Percentiles rank a stretch among this genome's conserved stretches.
Conservation (phyloP, 2,113 vertebrate species). For the Cyanoliseus patagonus region DNA sequence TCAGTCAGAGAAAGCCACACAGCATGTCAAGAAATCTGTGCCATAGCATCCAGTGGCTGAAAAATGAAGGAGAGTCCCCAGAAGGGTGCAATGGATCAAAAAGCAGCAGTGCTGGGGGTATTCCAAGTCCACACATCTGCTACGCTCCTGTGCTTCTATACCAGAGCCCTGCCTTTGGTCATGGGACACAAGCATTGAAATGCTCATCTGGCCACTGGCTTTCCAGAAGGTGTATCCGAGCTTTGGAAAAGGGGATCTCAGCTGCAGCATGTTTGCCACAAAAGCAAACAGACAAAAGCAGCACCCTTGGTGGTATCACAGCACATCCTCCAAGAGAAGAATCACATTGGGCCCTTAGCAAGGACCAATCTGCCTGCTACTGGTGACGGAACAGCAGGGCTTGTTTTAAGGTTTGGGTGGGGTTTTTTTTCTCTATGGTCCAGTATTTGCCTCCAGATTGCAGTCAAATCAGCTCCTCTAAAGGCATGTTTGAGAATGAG, state of each 20-base stretch:
- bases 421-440: background rate
- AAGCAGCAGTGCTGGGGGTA: background rate
- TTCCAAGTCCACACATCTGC: background rate
- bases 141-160: background rate
- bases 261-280: background rate
- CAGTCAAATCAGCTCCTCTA: constrained; percentile 30
- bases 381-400: background rate
- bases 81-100: background rate
- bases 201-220: background rate
- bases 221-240: background rate
- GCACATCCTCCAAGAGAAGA: background rate
- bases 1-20: rapidly evolving
- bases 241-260: constrained; percentile 10
- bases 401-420: background rate
- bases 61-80: background rate
- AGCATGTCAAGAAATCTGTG: background rate
- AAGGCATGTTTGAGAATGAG: constrained; percentile 39
- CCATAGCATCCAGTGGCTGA: background rate
- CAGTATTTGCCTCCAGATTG: constrained; percentile 27
- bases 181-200: background rate
- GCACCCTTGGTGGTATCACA: background rate
- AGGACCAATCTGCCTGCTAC: background rate
- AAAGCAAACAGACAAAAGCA: background rate
- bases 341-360: background rate
- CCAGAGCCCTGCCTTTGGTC: background rate